Evolutionary conservation across 2,888 invertebrate species (phyloP), one percentile per base, ranked within the genome.

Genomic region (Pocota personata): DNA sequence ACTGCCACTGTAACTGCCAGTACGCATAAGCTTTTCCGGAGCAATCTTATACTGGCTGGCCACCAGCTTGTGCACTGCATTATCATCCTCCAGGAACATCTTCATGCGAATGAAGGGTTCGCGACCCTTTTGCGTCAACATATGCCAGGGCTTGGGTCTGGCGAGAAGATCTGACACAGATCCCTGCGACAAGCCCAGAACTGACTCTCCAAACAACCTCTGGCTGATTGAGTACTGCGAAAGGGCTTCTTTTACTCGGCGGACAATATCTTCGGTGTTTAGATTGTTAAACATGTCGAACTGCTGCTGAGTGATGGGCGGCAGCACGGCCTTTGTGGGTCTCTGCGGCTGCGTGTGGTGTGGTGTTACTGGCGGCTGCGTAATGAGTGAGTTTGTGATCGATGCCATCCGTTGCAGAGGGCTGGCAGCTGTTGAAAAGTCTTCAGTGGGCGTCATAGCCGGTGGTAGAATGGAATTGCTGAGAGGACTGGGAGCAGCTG

Each of bases 91-190:
- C 88, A 99, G 93, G 93, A 99, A 99, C 96, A 98, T 97, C 92
- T 98, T 98, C 98, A 99, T 99, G 82, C 98, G 94, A 87, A 99
- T 98, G 93, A 98, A 99, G 0, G 98, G 99, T 91, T 99, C 98
- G 27, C 98, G 94, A 1, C 98, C 98, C 92, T 98, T 98, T 91
- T 97, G 98, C 12, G 99, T 99, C 62, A 99, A 94, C 98, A 99
- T 98, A 91, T 98, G 98, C 99, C 99, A 99, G 0, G 99, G 98
- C 92, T 99, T 99, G 37, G 99, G 99, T 66, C 99, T 93, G 24
- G 99, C 99, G 87, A 99, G 93, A 48, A 99, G 94, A 92, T 99
- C 99, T 57, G 98, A 99, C 0, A 99, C 99, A 3, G 98, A 98
- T 40, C 99, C 99, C 92, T 98, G 98, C 1, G 98, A 98, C 67